Evolutionary conservation across 1,140 invertebrate species (phyloP), one percentile per base, ranked within the genome.

Genomic region (Temnothorax curvispinosus): DNA sequence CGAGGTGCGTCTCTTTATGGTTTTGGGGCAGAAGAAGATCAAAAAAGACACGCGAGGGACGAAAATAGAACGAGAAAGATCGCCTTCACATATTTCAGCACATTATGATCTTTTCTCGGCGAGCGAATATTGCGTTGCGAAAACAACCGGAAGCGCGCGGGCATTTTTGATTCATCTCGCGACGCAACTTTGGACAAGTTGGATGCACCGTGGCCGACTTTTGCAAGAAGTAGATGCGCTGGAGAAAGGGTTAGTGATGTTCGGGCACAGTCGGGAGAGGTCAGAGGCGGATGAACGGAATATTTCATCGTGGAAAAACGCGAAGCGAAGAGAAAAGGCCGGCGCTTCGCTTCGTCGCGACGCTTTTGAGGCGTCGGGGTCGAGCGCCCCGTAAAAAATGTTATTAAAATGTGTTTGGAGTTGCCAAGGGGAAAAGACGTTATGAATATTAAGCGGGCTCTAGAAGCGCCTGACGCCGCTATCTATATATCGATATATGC

Each of bases 331-430:
- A 35, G 50, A 41, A 56, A 44, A 52, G 62, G 41, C 76, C 54
- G 58, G 65, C 56, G 76, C 67, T 72, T 15, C 11, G 50, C 56
- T 58, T 15, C 50, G 44, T 21, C 56, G 76, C 27, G 78, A 62
- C 50, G 85, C 89, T 90, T 89, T 87, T 89, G 78, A 89, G 62
- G 85, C 60, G 88, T 62, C 54, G 56, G 41, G 88, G 50, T 71
- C 76, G 69, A 71, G 58, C 60, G 62, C 32, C 38, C 27, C 75
- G 80, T 89, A 88, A 90, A 90, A 86, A 90, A 88, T 77, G 85
- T 90, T 91, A 92, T 92, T 92, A 92, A 92, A 92, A 91, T 89
- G 85, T 86, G 82, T 90, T 92, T 91, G 86, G 56, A 88, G 71
- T 86, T 86, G 65, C 72, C 62, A 58, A 35, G 56, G 27, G 60